Base-by-base conservation (phyloP, 2,797 vertebrate genomes). In the Pelodytes ibericus region DNA sequence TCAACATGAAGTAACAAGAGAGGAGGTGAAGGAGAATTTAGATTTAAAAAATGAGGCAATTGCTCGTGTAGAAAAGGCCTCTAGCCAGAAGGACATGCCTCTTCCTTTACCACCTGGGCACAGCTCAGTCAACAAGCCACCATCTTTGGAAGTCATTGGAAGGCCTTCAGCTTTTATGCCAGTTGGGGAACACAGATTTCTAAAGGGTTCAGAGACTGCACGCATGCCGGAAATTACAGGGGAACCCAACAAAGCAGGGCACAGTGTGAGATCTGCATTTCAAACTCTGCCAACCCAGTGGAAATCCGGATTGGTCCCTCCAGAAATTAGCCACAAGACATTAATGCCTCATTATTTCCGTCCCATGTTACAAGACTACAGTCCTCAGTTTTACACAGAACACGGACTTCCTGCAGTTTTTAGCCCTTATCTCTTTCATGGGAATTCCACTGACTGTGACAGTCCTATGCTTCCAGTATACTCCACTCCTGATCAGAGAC, bases 81-180 rank as follows among this genome's bases (percentile, higher is more conserved):
- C 4, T 0, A 66, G 77, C 8, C 85, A 82, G 0, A 90, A 86
- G 74, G 90, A 91, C 25, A 4, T 78, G 0, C 62, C 30, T 5
- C 69, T 82, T 2, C 30, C 39, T 0, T 80, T 86, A 10, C 84
- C 83, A 0, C 36, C 74, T n/a, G 51, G 82, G 1, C 89, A 88
- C 33, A 70, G 82, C 0, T 0, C 80, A 2, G 39, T 82, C 2
- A 15, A 80, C 13, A 81, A 89, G 53, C 90, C 90, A 27, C 80
- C 80, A 2, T 30, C 74, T 7, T 41, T 85, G 62, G 90, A 90
- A 44, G 82, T 90, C 60, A 80, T 85, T 24, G 86, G 77, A 1
- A 90, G 91, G 82, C 89, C 90, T 2, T 98, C 96, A 0, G 96
- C 96, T 13, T 98, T 99, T 2, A 92, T 94, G 2, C 94, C 91